Evolutionary conservation across 2,797 vertebrate species (phyloP), one percentile per base, ranked within the genome.

Genomic region (Schizopygopsis pylzovi): DNA sequence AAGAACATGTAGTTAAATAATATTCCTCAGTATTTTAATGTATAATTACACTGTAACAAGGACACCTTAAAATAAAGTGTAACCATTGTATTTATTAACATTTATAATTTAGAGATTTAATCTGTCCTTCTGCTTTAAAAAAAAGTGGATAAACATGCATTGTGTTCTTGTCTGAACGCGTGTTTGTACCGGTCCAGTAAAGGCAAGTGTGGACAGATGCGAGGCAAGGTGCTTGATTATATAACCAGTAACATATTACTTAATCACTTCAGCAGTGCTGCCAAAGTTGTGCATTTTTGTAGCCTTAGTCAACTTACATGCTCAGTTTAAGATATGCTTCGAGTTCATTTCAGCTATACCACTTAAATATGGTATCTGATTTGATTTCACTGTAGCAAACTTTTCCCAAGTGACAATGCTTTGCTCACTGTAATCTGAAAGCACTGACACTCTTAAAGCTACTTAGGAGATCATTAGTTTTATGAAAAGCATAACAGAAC

Each of bases 161-260:
- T 33, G 61, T 65, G 25, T 15, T 15, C 25, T 33, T 65, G 33
- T 67, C 28, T 61, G 39, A 43, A 43, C 68, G 54, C 9, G 22
- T 79, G 52, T 81, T 28, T 79, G 33, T 49, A 73, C 33, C 18
- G 0, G 13, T 59, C 33, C 3, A 77, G 37, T 28, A 52, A 82
- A 85, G 84, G 25, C 56, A 25, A 80, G 54, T 37, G 0, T 37
- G 15, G 15, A 18, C 63, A 67, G 65, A 37, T 7, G 33, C 45
- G 12, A 33, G 47, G 41, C 39, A 81, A 87, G 12, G 83, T 56
- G 56, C 56, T 85, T 79, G 52, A 68, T 88, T 87, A 84, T 43
- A 63, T 84, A 84, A 84, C 61, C n/a, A 68, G 15, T 11, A 10
- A 54, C 61, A 16, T 28, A 61, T 73, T 41, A 84, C 43, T 78